These are phyloP conservation scores for Lottia scabra DNA, from an alignment of 2,888 invertebrate species.

Conservation along the genomic window DNA sequence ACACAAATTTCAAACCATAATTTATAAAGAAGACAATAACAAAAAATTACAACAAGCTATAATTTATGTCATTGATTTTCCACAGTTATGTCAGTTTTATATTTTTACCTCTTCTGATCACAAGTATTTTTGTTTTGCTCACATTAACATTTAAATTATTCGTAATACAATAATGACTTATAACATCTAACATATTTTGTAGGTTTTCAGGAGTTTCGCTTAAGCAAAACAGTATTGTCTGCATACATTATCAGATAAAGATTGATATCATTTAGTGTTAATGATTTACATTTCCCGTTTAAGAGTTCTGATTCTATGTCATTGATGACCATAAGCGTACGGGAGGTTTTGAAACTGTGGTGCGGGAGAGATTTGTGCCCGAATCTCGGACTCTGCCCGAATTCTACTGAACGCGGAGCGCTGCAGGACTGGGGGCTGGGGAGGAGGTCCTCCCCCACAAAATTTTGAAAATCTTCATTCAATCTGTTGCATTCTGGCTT, in stretches of 20 bases:
- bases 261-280: background rate
- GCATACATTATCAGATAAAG: slow-evolving; percentile 19
- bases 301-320: slow-evolving; percentile 13
- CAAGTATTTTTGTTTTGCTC: slow-evolving; percentile 14
- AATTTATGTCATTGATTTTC: too few relatives aligned
- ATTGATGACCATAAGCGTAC: slow-evolving; percentile 22
- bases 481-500: background rate
- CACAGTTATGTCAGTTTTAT: too few relatives aligned
- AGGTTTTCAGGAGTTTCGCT: slow-evolving; percentile 9
- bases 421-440: too few relatives aligned
- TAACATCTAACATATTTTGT: slow-evolving; percentile 8
- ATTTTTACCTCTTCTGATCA: background rate
- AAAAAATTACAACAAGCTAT: too few relatives aligned
- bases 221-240: slow-evolving; percentile 17
- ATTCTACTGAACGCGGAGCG: too few relatives aligned
- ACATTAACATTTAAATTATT: slow-evolving; percentile 15
- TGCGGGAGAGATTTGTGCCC: slow-evolving; percentile 16
- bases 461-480: background rate
- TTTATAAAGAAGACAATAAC: too few relatives aligned
- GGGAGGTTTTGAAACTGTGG: slow-evolving; percentile 14
- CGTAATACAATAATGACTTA: slow-evolving; percentile 11
- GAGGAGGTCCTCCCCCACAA: too few relatives aligned
- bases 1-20: too few relatives aligned
- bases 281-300: background rate
- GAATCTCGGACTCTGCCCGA: too few relatives aligned